Evolutionary conservation across 2,113 vertebrate genomes (phyloP), one percentile per base, ranked within the genome.

Genomic region (human (Homo sapiens)): DNA sequence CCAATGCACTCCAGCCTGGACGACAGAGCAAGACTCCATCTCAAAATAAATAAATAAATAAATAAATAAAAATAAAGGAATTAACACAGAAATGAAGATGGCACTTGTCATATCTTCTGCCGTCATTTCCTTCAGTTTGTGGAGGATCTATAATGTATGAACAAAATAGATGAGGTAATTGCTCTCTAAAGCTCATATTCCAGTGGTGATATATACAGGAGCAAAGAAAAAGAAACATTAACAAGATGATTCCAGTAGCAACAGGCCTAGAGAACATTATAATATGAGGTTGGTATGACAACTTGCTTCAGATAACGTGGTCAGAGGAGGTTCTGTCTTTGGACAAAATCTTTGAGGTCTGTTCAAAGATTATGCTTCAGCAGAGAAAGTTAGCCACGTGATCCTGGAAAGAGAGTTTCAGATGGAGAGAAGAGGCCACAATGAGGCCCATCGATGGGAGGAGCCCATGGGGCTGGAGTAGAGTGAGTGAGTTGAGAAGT

Each of bases 51-150:
- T 55, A 55, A 0, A 52, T 55, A 55, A 2, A 18, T 55, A 18
- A 6, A 55, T n/a, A 38, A 55, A 86, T 48, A 50, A 93, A 57
- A 70, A 70, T 84, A 94, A 87, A 40, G 8, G 16, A 85, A 55
- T 57, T 87, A 61, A 25, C 70, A 57, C 27, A 70, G 66, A 93
- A 92, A 73, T 78, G n/a, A 48, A 81, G 27, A 82, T 45, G 20
- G 4, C 3, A 32, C 50, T 95, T 68, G 7, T 40, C 35, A 66
- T 32, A 22, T 85, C 14, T 72, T 85, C 13, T 93, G 55, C 22
- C 72, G 40, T 32, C 16, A 38, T 81, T 87, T 64, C 89, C 55
- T 87, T 90, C 40, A 73, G 52, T 79, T 68, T 88, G 38, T 30
- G 6, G 6, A 52, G 18, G 40, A 48, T 23, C 66, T 73, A 14